These are phyloP conservation scores for Drusus annulatus DNA, from an alignment of 1,140 invertebrate species.

Conservation along the genomic window DNA sequence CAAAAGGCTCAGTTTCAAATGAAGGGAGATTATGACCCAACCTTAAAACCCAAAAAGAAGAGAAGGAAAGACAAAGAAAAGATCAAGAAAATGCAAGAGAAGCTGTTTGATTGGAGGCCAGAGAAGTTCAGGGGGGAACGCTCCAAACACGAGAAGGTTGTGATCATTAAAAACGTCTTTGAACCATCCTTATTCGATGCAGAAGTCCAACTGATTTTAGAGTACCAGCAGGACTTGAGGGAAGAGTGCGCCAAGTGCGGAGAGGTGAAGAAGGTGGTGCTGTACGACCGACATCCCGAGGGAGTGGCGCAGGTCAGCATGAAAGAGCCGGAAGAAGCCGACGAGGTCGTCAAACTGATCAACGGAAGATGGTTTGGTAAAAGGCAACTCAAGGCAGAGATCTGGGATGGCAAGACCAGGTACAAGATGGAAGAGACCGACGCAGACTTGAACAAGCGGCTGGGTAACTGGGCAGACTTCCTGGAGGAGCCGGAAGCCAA, in stretches of 20 bases:
- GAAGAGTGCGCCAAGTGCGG: constrained; percentile 94
- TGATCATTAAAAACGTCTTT: constrained; percentile 97
- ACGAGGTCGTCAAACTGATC: constrained; percentile 89
- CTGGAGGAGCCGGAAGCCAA: constrained; percentile 74
- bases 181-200: constrained; percentile 91
- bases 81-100: constrained; percentile 94
- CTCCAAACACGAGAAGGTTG: constrained; percentile 89
- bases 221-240: constrained; percentile 92
- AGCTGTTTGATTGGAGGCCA: constrained; percentile 97
- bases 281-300: constrained; percentile 96
- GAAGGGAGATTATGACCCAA: constrained; percentile 96
- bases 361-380: constrained; percentile 95
- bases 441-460: constrained; percentile 84
- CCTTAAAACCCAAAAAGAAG: constrained; percentile 93
- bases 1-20: constrained; percentile 95
- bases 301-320: constrained; percentile 95
- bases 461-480: constrained; percentile 92
- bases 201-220: constrained; percentile 89
- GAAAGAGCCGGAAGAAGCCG: constrained; percentile 91
- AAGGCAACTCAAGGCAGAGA: constrained; percentile 85
- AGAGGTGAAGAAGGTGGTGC: constrained; percentile 90
- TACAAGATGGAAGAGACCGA: constrained; percentile 94
- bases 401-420: constrained; percentile 97
- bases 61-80: constrained; percentile 92
- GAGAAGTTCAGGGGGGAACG: constrained; percentile 90